These are phyloP conservation scores for Conops quadrifasciatus DNA, from an alignment of 2,888 invertebrate species.

Conservation along the genomic window DNA sequence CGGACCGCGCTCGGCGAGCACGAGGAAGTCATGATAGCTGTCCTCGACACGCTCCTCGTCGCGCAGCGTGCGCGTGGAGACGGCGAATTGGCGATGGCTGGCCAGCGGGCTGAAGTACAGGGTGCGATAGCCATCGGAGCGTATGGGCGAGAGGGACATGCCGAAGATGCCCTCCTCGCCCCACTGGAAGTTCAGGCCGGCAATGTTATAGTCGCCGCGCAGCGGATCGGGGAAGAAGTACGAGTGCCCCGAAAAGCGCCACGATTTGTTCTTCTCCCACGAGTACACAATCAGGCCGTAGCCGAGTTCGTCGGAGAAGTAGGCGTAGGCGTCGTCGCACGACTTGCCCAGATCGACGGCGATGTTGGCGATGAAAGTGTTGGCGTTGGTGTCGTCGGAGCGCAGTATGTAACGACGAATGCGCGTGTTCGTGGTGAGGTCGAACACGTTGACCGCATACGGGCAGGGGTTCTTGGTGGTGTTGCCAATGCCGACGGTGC, in stretches of 20 bases:
- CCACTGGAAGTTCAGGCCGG: constrained; percentile 87
- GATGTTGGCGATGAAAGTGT: constrained; percentile 87
- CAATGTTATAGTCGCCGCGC: constrained; percentile 79
- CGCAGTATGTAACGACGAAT: constrained; percentile 76
- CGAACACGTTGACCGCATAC: constrained; percentile 80
- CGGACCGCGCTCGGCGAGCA: constrained; percentile 71
- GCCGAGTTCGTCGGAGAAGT: constrained; percentile 83
- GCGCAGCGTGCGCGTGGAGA: constrained; percentile 77
- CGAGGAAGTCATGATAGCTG: constrained; percentile 76
- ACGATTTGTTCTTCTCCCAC: constrained; percentile 78
- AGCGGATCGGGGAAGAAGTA: constrained; percentile 85
- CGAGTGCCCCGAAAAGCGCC: constrained; percentile 79
- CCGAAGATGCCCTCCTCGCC: constrained; percentile 84
- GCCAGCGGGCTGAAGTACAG: constrained; percentile 83
- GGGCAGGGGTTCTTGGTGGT: constrained; percentile 81
- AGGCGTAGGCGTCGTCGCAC: constrained; percentile 81
- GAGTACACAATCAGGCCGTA: constrained; percentile 84
- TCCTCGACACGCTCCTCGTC: constrained; percentile 74
- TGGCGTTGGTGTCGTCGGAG: constrained; percentile 76
- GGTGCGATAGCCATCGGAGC: constrained; percentile 74
- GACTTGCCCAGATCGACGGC: constrained; percentile 79
- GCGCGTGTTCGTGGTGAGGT: constrained; percentile 76
- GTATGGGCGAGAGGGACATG: constrained; percentile 75
- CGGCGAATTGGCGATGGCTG: constrained; percentile 80
- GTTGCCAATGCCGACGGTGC: constrained; percentile 82